Evolutionary conservation across 2,797 vertebrate species (phyloP), one percentile per base, ranked within the genome.

Genomic region (Falco peregrinus): DNA sequence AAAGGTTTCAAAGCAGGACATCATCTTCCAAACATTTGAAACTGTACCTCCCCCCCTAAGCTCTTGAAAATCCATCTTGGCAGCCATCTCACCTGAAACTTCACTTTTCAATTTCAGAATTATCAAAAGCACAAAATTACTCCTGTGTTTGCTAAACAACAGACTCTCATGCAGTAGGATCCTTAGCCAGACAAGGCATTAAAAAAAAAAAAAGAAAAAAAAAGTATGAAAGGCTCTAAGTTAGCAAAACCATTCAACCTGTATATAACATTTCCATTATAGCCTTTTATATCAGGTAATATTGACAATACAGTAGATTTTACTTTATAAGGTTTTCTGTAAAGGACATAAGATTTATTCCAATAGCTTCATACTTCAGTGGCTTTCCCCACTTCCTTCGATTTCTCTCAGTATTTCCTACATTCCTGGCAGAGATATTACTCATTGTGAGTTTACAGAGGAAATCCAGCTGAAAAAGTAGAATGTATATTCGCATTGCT

Each of bases 401-500:
- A 43, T 7, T 51, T 64, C 50, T n/a, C 45, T 16, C 56, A 16
- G 2, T 21, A 43, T 35, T 47, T 45, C 6, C 22, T 31, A 6
- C 9, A 2, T 21, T 56, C 45, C 70, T 63, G 65, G 53, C 57
- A 89, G 39, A 57, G n/a, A 20, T 1, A 2, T 4, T 5, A 8
- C 37, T 64, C 37, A 4, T 29, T 31, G 5, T 0, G 35, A 61
- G 53, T 11, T 16, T 9, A 16, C 1, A n/a, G 65, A 77, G 48
- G 39, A 70, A n/a, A 45, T 18, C 12, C 65, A 68, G 50, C 54
- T 67, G 59, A 28, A 47, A 60, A 47, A 73, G 54, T 9, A 56
- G 82, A n/a, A 48, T 2, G 28, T 33, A 22, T 6, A 3, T 2
- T 35, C 1, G 0, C 11, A 4, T 5, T 10, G 8, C 54, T 16